Evolutionary conservation across 1,140 invertebrate genomes (phyloP), one percentile per base, ranked within the genome.

Genomic region (Harpegnathos saltator): DNA sequence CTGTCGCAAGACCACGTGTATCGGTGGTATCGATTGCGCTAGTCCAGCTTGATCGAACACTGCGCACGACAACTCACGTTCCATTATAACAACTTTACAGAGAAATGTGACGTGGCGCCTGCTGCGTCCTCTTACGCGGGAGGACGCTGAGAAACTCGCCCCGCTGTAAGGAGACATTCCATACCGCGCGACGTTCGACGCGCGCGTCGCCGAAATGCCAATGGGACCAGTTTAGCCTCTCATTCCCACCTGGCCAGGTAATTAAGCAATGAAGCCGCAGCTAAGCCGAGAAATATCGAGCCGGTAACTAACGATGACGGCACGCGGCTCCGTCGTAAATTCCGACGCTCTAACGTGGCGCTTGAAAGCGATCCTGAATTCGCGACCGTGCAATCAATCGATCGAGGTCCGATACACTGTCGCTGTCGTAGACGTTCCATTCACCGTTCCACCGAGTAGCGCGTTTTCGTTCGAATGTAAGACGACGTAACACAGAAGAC

Each of bases 341-440:
- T 63, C 63, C 66, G 26, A 17, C 19, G 17, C 14, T 80, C 12
- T 22, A 59, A 69, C 19, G 9, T 9, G 26, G 22, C 44, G 29
- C 58, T 26, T 68, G 14, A 78, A 69, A 69, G 7, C 58, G 7
- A 4, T n/a, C 33, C 66, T 68, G 44, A 78, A 78, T 56, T 52
- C 29, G 9, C 38, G 38, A 44, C 5, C 29, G 29, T 3, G 1
- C 38, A 9, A 44, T 9, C 38, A 11, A 7, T 11, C 38, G 38
- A 11, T 44, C 38, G n/a, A n/a, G n/a, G 38, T 44, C 38, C 38
- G 38, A 44, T 44, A 44, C 38, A 9, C 38, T 44, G 4, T 44
- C 38, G 38, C 7, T 44, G 11, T 44, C 38, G 38, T 9, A 44
- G 11, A 44, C 33, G 33, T 33, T 7, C 33, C 33, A 33, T 44